Conservation (phyloP, 2,113 vertebrate genomes). For the Vireo altiloquus region DNA sequence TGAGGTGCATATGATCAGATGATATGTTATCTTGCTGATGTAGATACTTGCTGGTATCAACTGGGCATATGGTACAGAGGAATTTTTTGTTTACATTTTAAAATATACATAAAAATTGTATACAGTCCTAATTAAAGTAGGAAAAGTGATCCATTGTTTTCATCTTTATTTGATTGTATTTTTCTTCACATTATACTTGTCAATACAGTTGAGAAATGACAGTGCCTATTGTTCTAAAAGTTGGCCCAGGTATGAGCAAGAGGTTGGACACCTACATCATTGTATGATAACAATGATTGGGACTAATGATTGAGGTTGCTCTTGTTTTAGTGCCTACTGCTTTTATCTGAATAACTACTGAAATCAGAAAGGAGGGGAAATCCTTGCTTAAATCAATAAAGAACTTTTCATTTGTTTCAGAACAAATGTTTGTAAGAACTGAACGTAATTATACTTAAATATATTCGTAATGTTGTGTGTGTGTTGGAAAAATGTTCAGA, state of each 20-base stretch:
- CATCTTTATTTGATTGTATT: rapidly evolving
- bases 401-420: neutral
- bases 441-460: neutral
- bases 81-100: neutral
- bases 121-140: neutral
- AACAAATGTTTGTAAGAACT: neutral
- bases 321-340: neutral
- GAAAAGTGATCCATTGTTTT: neutral
- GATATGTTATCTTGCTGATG: neutral
- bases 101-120: neutral
- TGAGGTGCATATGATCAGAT: neutral
- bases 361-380: neutral
- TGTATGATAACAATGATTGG: neutral
- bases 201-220: neutral
- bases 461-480: neutral
- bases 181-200: neutral
- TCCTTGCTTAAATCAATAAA: neutral
- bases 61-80: neutral
- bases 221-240: neutral
- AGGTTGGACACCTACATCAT: neutral
- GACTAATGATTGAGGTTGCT: neutral
- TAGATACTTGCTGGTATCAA: neutral
- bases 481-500: neutral
- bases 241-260: neutral
- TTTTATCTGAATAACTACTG: neutral